Evolutionary conservation across 2,113 vertebrate species (phyloP).

Genomic region (Ceuthmochares aereus): DNA sequence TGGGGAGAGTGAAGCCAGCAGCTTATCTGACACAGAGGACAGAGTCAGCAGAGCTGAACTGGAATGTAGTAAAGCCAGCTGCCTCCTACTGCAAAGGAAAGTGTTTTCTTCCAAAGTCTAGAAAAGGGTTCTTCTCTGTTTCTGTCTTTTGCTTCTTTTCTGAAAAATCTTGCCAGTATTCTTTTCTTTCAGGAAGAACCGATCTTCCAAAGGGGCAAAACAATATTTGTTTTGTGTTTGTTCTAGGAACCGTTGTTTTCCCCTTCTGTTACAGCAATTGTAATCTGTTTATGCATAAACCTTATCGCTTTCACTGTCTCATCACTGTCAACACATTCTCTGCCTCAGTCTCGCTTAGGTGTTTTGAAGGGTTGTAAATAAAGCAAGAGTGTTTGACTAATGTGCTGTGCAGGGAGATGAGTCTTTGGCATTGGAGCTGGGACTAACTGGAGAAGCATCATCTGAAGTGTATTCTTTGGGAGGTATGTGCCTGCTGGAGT

Average conservation of each 20-base stretch:
- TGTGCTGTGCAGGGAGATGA: background rate
- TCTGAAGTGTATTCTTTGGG: background rate
- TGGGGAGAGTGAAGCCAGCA: constrained; percentile 8
- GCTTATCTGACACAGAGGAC: constrained; percentile 4
- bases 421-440: background rate
- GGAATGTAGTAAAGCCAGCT: background rate
- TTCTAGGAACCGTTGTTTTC: background rate
- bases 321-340: background rate
- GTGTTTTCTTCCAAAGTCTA: background rate
- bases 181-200: background rate
- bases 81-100: background rate
- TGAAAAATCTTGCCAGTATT: background rate
- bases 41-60: background rate
- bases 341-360: background rate
- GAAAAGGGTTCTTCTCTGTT: background rate
- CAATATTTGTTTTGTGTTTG: background rate
- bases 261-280: too few relatives aligned
- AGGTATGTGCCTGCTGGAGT: background rate
- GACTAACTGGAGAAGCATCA: background rate
- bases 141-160: background rate
- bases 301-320: background rate
- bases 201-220: background rate
- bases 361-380: background rate
- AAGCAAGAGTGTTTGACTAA: background rate
- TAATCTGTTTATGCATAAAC: background rate